Base-by-base conservation (phyloP, 2,113 vertebrate species). In the Balaenoptera acutorostrata region DNA sequence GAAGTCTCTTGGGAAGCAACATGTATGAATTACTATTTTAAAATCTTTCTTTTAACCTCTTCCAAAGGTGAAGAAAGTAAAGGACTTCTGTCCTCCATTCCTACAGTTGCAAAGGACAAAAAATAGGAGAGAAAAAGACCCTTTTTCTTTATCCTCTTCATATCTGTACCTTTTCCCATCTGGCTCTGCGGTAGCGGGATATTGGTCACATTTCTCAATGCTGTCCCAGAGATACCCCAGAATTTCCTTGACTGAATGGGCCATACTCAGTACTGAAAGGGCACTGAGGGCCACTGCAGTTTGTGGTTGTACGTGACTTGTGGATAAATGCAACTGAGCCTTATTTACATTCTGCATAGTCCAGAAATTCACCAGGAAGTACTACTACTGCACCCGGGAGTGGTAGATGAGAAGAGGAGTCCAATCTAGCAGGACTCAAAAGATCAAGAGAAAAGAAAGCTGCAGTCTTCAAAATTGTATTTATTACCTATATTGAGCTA, bases 1-100 rank as follows among this genome's bases (percentile, higher is more conserved):
- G 31, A 91, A 96, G 49, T 80, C 46, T 96, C 86, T 95, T 23
- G 69, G 23, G 13, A 96, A 97, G 5, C 39, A 82, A 59, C 86
- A 13, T 55, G 31, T 77, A 49, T 78, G 8, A 82, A 49, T 85
- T 69, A 36, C 88, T 80, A 52, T 80, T 69, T 85, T 86, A 78
- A 27, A 77, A 68, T 46, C 10, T 83, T 95, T 90, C 44, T 61
- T 95, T 74, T 18, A 86, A 15, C 29, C 33, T 85, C 23, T 93
- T 95, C 21, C 36, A 74, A 59, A 96, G 18, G 17, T 55, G 82
- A 96, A 71, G 27, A 92, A 75, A 91, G 15, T 84, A 2, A 88
- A n/a, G 18, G 27, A 80, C 29, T 93, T 96, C 33, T 88, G 31
- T 69, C 36, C 63, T 88, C 23, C 17, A 85, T 86, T 66, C 36